These are phyloP conservation scores for Cyclargus thomasi DNA, from an alignment of 1,140 invertebrate species.

Conservation along the genomic window DNA sequence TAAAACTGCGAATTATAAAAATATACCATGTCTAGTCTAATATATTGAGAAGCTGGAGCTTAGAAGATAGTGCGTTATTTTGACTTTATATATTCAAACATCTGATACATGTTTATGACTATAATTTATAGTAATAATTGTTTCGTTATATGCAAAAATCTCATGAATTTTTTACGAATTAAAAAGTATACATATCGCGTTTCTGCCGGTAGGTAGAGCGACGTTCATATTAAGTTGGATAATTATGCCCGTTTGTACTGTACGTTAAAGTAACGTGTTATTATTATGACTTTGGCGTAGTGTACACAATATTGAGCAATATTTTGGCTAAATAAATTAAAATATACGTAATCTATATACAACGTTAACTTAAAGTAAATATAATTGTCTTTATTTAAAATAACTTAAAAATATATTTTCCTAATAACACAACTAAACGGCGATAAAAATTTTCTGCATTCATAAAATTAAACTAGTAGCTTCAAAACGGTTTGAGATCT, in stretches of 20 bases:
- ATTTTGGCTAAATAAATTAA: slow-evolving; percentile 71
- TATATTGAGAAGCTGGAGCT: not conserved
- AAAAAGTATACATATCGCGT: not conserved
- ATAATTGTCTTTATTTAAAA: slow-evolving; percentile 60
- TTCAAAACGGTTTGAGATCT: slow-evolving; percentile 68
- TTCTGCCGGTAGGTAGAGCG: not conserved
- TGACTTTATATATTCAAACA: not conserved
- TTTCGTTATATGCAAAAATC: slow-evolving; percentile 5
- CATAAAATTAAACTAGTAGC: slow-evolving; percentile 62
- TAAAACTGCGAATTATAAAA: slow-evolving; percentile 6
- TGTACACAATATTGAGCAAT: slow-evolving; percentile 73
- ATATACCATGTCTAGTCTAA: not conserved
- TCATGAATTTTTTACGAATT: not conserved
- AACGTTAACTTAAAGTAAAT: slow-evolving; percentile 48
- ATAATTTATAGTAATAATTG: not conserved
- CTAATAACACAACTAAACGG: slow-evolving; percentile 22
- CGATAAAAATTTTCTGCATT: slow-evolving; percentile 27
- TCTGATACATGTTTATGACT: not conserved
- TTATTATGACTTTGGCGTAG: slow-evolving; percentile 73
- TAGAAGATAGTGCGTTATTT: not conserved
- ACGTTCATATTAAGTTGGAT: slow-evolving; percentile 7
- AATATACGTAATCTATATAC: slow-evolving; percentile 58
- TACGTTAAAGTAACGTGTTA: slow-evolving; percentile 54
- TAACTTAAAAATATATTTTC: slow-evolving; percentile 36
- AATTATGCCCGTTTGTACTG: slow-evolving; percentile 69